Percentiles rank a stretch among this genome's conserved stretches.
These are phyloP conservation scores for Xenopus laevis DNA, from an alignment of 2,113 vertebrate genomes.

Conservation along the genomic window DNA sequence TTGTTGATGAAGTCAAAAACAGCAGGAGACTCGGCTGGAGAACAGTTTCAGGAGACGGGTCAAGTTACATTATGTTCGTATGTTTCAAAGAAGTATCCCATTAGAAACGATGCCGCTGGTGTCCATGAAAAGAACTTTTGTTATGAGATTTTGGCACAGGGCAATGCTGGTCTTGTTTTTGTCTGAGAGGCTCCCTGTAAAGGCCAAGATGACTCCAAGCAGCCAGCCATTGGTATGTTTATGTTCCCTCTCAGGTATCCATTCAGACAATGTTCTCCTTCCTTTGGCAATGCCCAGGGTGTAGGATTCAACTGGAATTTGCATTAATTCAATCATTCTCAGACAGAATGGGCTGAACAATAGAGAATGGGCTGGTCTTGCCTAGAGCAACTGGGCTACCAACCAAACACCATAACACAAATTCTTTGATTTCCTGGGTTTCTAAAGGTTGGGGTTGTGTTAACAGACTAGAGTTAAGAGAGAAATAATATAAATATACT, in stretches of 20 bases:
- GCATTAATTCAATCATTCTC: slow-evolving; percentile 24
- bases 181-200: background rate
- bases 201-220: background rate
- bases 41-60: too few relatives aligned
- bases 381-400: background rate
- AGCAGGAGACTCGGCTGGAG: too few relatives aligned
- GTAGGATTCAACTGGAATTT: background rate
- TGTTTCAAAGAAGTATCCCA: too few relatives aligned
- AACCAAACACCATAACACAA: slow-evolving; percentile 27
- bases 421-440: slow-evolving; percentile 1
- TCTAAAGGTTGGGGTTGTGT: background rate
- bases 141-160: slow-evolving; percentile 10
- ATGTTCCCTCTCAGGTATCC: slow-evolving; percentile 31
- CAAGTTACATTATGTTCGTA: too few relatives aligned
- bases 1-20: too few relatives aligned
- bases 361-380: background rate
- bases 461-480: too few relatives aligned
- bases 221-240: background rate
- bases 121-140: slow-evolving; percentile 14
- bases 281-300: slow-evolving; percentile 20
- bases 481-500: too few relatives aligned
- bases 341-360: background rate
- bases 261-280: background rate
- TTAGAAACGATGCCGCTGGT: background rate
- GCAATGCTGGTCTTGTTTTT: slow-evolving; percentile 2